Percentiles rank a stretch among this genome's conserved stretches.
Evolutionary conservation across 2,113 vertebrate genomes (phyloP).

Genomic region (Rhabdornis inornatus): DNA sequence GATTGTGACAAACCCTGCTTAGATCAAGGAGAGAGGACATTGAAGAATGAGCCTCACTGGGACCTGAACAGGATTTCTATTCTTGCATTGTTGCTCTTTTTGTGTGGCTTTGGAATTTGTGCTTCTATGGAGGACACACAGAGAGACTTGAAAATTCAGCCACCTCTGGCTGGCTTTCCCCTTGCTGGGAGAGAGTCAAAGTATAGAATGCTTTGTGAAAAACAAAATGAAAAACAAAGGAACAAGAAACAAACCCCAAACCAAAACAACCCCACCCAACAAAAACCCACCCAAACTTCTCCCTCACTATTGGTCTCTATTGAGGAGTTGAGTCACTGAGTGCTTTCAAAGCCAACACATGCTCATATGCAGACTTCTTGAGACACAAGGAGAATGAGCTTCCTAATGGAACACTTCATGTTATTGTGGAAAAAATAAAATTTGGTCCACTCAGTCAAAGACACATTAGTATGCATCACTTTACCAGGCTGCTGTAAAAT

Average conservation of each 20-base stretch:
- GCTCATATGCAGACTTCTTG: neutral
- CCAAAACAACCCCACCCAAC: neutral
- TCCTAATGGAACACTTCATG: neutral
- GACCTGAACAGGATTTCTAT: slow-evolving; percentile 1
- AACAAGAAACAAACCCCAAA: neutral
- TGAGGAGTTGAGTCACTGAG: neutral
- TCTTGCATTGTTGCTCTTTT: neutral
- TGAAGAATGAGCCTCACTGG: neutral
- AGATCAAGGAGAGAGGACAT: neutral
- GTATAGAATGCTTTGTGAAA: neutral
- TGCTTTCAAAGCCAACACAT: neutral
- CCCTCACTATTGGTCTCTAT: neutral
- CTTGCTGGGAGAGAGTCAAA: neutral
- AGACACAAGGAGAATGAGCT: neutral
- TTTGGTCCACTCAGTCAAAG: neutral
- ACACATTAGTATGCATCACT: neutral
- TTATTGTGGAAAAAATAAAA: neutral
- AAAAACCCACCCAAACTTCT: neutral
- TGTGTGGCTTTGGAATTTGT: neutral
- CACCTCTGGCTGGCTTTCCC: neutral
- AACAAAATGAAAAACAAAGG: neutral
- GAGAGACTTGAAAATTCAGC: neutral
- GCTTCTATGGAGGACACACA: neutral
- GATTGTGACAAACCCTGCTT: neutral
- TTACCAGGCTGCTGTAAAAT: neutral